These are phyloP conservation scores for Ahaetulla prasina DNA, from an alignment of 2,113 vertebrate species.

Conservation along the genomic window DNA sequence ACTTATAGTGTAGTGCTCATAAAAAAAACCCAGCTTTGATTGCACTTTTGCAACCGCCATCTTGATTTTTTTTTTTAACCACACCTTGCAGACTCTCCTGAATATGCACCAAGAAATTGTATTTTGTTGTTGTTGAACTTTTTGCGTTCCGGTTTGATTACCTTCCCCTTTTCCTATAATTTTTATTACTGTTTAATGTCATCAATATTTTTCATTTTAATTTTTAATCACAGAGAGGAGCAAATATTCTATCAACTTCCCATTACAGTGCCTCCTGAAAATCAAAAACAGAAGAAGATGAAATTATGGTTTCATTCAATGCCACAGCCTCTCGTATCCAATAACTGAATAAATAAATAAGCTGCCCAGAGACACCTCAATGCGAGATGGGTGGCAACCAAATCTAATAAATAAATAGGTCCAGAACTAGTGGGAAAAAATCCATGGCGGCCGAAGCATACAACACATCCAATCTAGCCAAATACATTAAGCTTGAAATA, in stretches of 20 bases:
- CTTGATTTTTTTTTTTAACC: background rate
- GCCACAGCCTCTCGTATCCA: background rate
- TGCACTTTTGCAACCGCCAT: background rate
- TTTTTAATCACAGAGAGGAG: background rate
- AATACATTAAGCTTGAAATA: background rate
- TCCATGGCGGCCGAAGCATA: background rate
- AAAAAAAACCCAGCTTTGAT: background rate
- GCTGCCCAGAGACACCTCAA: background rate
- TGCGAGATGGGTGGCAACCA: background rate
- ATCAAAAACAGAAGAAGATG: background rate
- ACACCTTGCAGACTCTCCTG: background rate
- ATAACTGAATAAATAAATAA: background rate
- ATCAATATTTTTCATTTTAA: background rate
- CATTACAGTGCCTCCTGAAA: background rate
- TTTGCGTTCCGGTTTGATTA: background rate
- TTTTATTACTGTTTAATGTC: background rate
- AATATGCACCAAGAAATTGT: background rate
- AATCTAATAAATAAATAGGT: background rate
- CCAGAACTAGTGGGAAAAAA: background rate
- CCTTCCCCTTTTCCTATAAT: background rate
- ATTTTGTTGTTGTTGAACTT: background rate
- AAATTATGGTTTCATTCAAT: background rate
- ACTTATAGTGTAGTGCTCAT: background rate
- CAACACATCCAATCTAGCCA: background rate
- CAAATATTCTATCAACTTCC: background rate